Evolutionary conservation across 1,140 invertebrate genomes (phyloP), one percentile per base, ranked within the genome.

Genomic region (Leguminivora glycinivorella): DNA sequence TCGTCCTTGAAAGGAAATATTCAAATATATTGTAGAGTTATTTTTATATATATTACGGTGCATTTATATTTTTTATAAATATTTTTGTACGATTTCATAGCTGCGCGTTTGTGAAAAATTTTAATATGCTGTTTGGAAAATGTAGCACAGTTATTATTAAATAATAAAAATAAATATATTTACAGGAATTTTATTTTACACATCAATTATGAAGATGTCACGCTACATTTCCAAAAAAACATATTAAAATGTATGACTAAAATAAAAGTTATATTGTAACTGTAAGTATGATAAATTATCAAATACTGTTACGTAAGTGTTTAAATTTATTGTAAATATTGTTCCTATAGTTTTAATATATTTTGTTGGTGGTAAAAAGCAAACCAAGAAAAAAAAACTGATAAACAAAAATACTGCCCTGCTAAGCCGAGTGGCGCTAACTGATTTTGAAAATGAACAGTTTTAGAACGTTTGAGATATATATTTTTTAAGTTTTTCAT

Each of bases 261-360:
- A 63, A 52, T 71, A 73, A 69, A 69, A 67, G 66, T 38, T 67
- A 67, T 67, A 43, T 22, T 22, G 34, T 67, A 43, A 67, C 66
- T 67, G 14, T 67, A 25, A 40, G 66, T 67, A 67, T 67, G 66
- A 67, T 67, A 67, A 67, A 67, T 67, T 67, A 67, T 67, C 66
- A 67, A 67, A 26, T 67, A 40, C 29, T 67, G 68, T 40, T 67
- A 40, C 34, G 25, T 67, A 34, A 67, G 29, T 17, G 29, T 40
- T 17, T 34, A 67, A 22, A 43, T 14, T 43, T 34, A 43, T 67
- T 67, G 14, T 34, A 43, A 17, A 24, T 67, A 67, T 24, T 43
- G 38, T 67, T 63, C 58, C 58, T 63, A 63, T 63, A 63, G 58
- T 17, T 26, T 25, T 60, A 60, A 40, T 22, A 40, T 40, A 67